These are phyloP conservation scores for Sus scrofa DNA, from an alignment of 2,113 vertebrate genomes.

Conservation along the genomic window DNA sequence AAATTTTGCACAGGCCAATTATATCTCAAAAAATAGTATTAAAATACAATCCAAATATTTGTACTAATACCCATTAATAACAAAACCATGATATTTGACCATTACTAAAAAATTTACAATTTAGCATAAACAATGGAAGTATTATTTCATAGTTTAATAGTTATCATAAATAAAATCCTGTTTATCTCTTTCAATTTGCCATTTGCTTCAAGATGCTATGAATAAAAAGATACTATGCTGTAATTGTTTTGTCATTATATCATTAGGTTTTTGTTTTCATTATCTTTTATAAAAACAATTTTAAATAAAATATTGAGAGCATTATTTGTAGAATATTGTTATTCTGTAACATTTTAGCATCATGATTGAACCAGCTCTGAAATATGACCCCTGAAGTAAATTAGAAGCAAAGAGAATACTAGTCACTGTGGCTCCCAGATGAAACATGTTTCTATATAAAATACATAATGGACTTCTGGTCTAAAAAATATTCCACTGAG, in stretches of 20 bases:
- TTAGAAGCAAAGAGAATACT: background rate
- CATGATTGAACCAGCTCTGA: background rate
- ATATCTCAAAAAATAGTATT: background rate
- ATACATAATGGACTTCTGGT: background rate
- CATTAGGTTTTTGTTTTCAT: background rate
- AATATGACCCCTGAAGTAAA: background rate
- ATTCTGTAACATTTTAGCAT: background rate
- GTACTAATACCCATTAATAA: background rate
- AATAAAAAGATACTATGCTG: background rate
- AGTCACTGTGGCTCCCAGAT: background rate
- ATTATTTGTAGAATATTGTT: background rate
- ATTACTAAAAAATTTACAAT: background rate
- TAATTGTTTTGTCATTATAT: background rate
- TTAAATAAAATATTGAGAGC: background rate
- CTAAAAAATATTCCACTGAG: background rate
- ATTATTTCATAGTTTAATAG: background rate
- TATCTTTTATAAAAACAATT: background rate
- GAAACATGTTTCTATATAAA: background rate
- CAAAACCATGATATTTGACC: background rate
- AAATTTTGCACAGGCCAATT: background rate
- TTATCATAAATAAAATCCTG: background rate
- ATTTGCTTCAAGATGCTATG: background rate
- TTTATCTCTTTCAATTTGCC: background rate
- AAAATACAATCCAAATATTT: background rate
- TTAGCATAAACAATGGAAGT: background rate